A percentile compares a stretch with the other conserved stretches of the same genome.
Conservation (phyloP, 2,888 invertebrate genomes). For the Ichneumon xanthorius region DNA sequence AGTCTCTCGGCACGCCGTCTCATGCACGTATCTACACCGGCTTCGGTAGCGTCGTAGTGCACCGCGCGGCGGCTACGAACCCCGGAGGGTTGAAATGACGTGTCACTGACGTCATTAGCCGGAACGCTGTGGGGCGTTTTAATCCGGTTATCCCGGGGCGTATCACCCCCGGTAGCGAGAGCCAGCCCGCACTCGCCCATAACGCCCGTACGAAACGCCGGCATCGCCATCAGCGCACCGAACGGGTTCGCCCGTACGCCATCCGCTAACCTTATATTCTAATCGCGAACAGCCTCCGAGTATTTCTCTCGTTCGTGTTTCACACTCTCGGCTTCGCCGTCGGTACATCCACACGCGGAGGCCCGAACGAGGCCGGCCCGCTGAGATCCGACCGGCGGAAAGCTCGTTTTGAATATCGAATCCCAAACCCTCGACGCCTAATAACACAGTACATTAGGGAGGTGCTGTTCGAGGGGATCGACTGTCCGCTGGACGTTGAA, state of each 20-base stretch:
- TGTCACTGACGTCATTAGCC: constrained; percentile 73
- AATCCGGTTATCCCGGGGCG: constrained; percentile 70
- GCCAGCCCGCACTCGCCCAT: constrained; percentile 47
- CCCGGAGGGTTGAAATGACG: constrained; percentile 70
- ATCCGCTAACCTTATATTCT: constrained; percentile 70
- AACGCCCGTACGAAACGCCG: constrained; percentile 25
- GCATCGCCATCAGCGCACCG: constrained; percentile 26
- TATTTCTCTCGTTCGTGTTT: constrained; percentile 54
- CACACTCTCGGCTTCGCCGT: constrained; percentile 15
- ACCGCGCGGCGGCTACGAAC: constrained; percentile 41
- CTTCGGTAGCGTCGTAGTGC: constrained; percentile 14
- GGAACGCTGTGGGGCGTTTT: constrained; percentile 71
- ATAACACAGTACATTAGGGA: constrained; percentile 8
- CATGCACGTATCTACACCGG: background rate
- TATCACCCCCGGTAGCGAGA: constrained; percentile 67
- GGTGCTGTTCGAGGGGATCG: background rate
- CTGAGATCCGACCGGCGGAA: constrained; percentile 9
- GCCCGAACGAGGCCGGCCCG: constrained; percentile 2
- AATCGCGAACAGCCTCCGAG: constrained; percentile 64
- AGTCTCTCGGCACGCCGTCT: background rate
- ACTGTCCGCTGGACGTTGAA: background rate
- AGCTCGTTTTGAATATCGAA: constrained; percentile 46
- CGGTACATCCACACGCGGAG: constrained; percentile 1
- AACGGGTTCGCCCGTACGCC: constrained; percentile 44
- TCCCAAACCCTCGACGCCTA: constrained; percentile 16